A percentile compares a stretch with the other conserved stretches of the same genome.
phyloP scores from a whole-genome alignment of 2,888 invertebrate genomes.

The Nephrocerus scutellatus region DNA sequence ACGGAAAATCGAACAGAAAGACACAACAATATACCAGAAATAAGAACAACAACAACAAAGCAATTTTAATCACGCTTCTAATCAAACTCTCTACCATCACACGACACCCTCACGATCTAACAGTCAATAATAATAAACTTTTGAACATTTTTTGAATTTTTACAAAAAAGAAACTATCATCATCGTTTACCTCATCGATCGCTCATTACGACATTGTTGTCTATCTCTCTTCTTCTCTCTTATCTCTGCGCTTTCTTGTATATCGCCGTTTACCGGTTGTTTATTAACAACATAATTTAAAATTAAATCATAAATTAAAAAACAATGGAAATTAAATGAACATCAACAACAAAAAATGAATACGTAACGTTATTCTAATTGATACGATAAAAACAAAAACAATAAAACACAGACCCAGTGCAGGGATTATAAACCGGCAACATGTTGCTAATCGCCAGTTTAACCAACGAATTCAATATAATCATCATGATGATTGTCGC shows the following conservation, averaged over 20 bases:
- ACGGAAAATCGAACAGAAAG: too few relatives aligned
- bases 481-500: constrained; percentile 48
- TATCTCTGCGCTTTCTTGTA: constrained; percentile 1
- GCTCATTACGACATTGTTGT: constrained; percentile 19
- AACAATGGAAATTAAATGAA: constrained; percentile 12
- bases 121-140: too few relatives aligned
- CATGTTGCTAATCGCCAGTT: constrained; percentile 20
- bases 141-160: constrained; percentile 48
- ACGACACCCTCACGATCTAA: too few relatives aligned
- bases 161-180: constrained; percentile 29
- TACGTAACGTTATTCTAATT: constrained; percentile 12
- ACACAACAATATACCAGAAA: too few relatives aligned
- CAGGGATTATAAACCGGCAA: constrained; percentile 43
- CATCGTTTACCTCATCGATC: constrained; percentile 8
- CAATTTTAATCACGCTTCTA: too few relatives aligned
- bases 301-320: constrained; percentile 12
- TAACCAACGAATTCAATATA: constrained; percentile 40
- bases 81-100: too few relatives aligned
- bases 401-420: constrained; percentile 43
- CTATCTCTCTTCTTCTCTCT: constrained; percentile 15
- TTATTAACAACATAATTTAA: constrained; percentile 1
- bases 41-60: too few relatives aligned
- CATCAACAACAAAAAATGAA: constrained; percentile 4
- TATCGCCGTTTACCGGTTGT: constrained; percentile 3
- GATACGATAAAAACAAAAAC: constrained; percentile 6